These are phyloP conservation scores for Sinhomidia bicolor DNA, from an alignment of 2,888 invertebrate species.

Conservation along the genomic window DNA sequence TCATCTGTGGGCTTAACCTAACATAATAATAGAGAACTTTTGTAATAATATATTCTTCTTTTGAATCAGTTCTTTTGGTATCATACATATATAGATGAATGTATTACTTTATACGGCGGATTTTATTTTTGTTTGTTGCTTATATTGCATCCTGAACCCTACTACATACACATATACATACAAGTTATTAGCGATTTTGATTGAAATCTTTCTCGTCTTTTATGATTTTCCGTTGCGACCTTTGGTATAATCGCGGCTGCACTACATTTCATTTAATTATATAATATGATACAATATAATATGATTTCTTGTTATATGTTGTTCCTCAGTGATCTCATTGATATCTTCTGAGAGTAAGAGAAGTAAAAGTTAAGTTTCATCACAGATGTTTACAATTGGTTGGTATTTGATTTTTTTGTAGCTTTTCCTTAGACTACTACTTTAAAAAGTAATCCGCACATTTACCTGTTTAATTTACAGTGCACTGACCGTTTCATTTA, in stretches of 20 bases:
- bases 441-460: slow-evolving; percentile 54
- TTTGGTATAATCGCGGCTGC: slow-evolving; percentile 62
- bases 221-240: slow-evolving; percentile 69
- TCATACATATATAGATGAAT: slow-evolving; percentile 21
- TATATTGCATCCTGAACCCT: slow-evolving; percentile 64
- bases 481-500: slow-evolving; percentile 43
- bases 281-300: slow-evolving; percentile 63
- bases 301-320: slow-evolving; percentile 67
- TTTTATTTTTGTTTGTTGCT: slow-evolving; percentile 47
- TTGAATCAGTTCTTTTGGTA: slow-evolving; percentile 65
- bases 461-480: slow-evolving; percentile 20
- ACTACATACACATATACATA: slow-evolving; percentile 57
- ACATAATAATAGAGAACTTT: slow-evolving; percentile 10
- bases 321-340: slow-evolving; percentile 71
- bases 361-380: slow-evolving; percentile 72
- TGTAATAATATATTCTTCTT: slow-evolving; percentile 17
- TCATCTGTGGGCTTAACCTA: slow-evolving; percentile 2
- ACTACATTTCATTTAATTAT: slow-evolving; percentile 60
- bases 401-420: slow-evolving; percentile 62
- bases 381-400: slow-evolving; percentile 76
- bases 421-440: slow-evolving; percentile 51
- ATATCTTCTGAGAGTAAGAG: slow-evolving; percentile 68
- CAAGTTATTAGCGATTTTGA: slow-evolving; percentile 67
- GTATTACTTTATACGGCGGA: slow-evolving; percentile 61
- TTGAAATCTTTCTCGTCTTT: slow-evolving; percentile 75